Evolutionary conservation across 1,140 invertebrate species (phyloP), one percentile per base, ranked within the genome.

Genomic region (Sitobion miscanthi): DNA sequence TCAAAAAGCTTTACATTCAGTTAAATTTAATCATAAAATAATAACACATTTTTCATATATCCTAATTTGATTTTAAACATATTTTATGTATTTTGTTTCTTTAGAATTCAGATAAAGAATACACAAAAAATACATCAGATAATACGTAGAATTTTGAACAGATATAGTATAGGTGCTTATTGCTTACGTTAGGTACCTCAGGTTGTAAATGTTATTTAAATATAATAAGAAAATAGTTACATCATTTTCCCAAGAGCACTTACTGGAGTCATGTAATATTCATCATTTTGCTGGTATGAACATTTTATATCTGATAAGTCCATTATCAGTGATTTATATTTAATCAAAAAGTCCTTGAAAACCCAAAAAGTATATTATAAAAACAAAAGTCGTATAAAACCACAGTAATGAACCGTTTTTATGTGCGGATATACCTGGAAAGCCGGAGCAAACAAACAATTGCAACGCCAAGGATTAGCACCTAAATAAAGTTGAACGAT

Each of bases 401-500:
- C 45, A n/a, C 25, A 47, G 4, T 42, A 42, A 42, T 45, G 0
- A 86, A 47, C 25, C 3, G n/a, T 86, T 23, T 35, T 86, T 87
- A 49, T 49, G n/a, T 49, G 7, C 9, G 17, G 2, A 62, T 87
- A 30, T 95, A 96, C 96, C 94, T 97, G 97, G 94, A 98, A 97
- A 47, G 96, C 96, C 30, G 97, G 97, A 11, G 97, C 97, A 94
- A 97, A 98, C 62, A 96, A 96, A 94, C 98, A 98, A 94, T 98
- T 97, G 94, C 98, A 98, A 93, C 96, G 96, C 97, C 97, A 98
- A 0, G 97, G 97, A 95, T 98, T 98, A 82, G 96, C 95, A 6
- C 97, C 97, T 0, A 98, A 95, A 94, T 96, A 96, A 30, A 98
- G 95, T 93, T 95, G 95, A 93, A 96, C 96, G 94, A 97, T 96